Percentiles rank a stretch among this genome's conserved stretches.
These are phyloP conservation scores for Allygus modestus DNA, from an alignment of 2,888 invertebrate species.

Conservation along the genomic window DNA sequence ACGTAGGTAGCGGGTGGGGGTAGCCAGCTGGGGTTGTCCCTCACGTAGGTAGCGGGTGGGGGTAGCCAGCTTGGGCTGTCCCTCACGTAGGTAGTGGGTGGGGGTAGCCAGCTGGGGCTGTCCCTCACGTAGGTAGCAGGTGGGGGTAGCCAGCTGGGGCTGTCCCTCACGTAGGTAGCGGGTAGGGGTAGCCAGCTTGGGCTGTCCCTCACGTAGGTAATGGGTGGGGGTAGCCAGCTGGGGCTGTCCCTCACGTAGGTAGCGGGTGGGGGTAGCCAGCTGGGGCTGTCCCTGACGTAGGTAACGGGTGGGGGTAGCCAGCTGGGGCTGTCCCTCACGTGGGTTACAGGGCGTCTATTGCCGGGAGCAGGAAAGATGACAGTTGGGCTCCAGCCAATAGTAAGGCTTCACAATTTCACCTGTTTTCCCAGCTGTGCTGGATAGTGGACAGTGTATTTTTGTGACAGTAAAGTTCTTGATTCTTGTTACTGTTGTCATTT, in stretches of 20 bases:
- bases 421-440: no score
- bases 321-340: conserved; percentile 81
- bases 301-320: conserved; percentile 71
- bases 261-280: conserved; percentile 66
- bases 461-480: no score
- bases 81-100: conserved; percentile 75
- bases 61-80: conserved; percentile 80
- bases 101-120: conserved; percentile 77
- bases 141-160: neutral
- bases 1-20: no score
- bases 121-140: conserved; percentile 76
- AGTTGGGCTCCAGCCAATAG: no score
- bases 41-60: conserved; percentile 76
- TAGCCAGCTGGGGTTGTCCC: conserved; percentile 78
- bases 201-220: conserved; percentile 77
- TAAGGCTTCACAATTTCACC: no score
- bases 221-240: neutral
- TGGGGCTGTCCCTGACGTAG: no score
- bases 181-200: conserved; percentile 76
- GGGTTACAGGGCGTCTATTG: no score
- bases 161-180: neutral
- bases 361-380: no score
- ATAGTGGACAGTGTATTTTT: no score
- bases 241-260: neutral
- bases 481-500: no score